phyloP scores from a whole-genome alignment of 23 tunicate species.

The Aplidium turbinatum region DNA sequence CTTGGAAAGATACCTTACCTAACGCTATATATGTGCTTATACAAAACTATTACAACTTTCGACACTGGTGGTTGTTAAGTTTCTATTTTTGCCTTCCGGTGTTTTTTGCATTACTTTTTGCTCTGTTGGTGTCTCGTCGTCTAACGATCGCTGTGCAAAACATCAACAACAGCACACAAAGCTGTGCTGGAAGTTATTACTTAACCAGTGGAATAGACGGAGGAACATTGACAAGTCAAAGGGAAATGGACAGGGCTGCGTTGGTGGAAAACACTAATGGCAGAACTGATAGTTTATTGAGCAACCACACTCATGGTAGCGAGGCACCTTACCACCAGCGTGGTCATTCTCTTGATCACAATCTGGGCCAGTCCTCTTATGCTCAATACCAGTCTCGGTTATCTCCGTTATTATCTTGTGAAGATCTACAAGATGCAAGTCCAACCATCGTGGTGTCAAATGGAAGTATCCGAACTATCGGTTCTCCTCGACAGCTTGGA shows the following conservation, averaged over 20 bases:
- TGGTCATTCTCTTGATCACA: slow-evolving; percentile 28
- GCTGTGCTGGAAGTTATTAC: slow-evolving; percentile 26
- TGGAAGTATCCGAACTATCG: slow-evolving; percentile 59
- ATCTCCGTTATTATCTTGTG: slow-evolving; percentile 48
- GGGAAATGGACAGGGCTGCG: slow-evolving; percentile 18
- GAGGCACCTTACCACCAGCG: slow-evolving; percentile 45
- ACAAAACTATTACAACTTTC: slow-evolving; percentile 32
- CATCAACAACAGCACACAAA: not conserved
- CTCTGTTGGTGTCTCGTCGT: slow-evolving; percentile 54
- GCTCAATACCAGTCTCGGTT: slow-evolving; percentile 35
- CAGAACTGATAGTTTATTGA: slow-evolving; percentile 45
- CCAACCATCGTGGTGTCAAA: slow-evolving; percentile 47
- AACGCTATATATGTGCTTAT: slow-evolving; percentile 38
- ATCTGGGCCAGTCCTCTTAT: slow-evolving; percentile 22
- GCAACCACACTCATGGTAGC: slow-evolving; percentile 31
- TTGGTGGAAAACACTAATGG: slow-evolving; percentile 16
- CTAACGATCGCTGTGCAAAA: slow-evolving; percentile 21
- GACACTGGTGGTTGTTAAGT: slow-evolving; percentile 72
- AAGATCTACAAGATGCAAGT: slow-evolving; percentile 45
- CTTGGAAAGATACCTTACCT: slow-evolving; percentile 51
- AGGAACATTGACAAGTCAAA: slow-evolving; percentile 49
- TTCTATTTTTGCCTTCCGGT: slow-evolving; percentile 72
- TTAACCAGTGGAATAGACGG: slow-evolving; percentile 34
- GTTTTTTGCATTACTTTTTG: slow-evolving; percentile 44
- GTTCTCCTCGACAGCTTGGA: slow-evolving; percentile 11